Base-by-base conservation (phyloP, 35 echinoderm and acorn worm genomes). In the Patiria miniata region DNA sequence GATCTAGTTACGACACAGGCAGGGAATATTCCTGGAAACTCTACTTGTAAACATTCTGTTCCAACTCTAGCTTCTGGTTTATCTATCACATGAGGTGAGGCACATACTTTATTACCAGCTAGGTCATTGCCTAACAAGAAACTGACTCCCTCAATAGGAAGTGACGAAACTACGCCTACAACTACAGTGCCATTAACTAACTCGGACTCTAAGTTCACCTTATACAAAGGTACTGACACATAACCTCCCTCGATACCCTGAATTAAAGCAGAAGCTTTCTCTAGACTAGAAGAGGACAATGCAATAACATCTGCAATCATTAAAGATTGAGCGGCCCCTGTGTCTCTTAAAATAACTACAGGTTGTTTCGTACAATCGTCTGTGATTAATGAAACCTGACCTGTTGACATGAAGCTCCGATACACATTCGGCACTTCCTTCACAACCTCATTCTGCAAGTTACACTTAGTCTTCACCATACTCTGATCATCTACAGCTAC, bases 101-200 rank as follows among this genome's bases (percentile, higher is more conserved):
- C 53, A 34, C 50, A 61, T 23, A 91, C 90, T 51, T 84, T 91
- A 47, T 12, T 33, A 26, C 83, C 83, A 28, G 90, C 76, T 33
- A 92, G 76, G 7, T 83, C 80, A 76, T 83, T 42, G 39, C 78
- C 78, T 15, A 81, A 50, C 79, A 81, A 30, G 21, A 81, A 44
- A 12, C 22, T 39, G 1, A 42, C 39, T 7, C 79, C 78, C 40
- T 79, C 39, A 8, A 79, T 79, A 9, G 78, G 78, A 7, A 79
- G 39, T 5, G 33, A 15, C 8, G 78, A 39, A 28, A 6, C 23
- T 44, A 81, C 29, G 8, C 79, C 79, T 12, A 81, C 39, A 19
- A 40, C 42, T 7, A 81, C 79, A 21, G 6, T 40, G 22, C 79
- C 79, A 17, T 39, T 81, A 21, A 81, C 38, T 50, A 81, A 81